phyloP scores from a whole-genome alignment of 2,797 vertebrate genomes.

The Halcyon chelicuti region DNA sequence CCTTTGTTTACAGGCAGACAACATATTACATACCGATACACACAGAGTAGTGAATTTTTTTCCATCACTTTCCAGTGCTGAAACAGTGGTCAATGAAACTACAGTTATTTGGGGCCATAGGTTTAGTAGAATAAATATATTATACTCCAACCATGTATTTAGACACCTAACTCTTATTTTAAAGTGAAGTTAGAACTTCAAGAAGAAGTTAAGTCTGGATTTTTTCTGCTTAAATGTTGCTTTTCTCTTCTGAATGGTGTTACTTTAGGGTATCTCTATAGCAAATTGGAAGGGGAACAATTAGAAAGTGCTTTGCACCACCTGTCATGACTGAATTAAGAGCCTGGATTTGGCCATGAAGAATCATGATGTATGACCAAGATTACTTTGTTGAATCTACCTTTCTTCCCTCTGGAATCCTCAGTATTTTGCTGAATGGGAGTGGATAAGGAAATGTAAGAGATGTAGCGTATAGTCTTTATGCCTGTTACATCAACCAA shows the following conservation, averaged over 20 bases:
- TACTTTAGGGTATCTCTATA: background rate
- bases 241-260: background rate
- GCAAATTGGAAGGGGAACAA: background rate
- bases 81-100: background rate
- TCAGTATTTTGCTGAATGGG: background rate
- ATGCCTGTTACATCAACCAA: background rate
- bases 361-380: background rate
- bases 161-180: background rate
- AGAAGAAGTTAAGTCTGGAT: background rate
- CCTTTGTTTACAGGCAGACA: background rate
- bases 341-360: background rate
- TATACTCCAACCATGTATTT: background rate
- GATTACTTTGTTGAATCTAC: background rate
- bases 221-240: background rate
- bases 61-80: background rate
- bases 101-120: background rate
- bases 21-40: background rate
- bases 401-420: background rate
- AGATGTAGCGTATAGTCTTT: background rate
- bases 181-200: background rate
- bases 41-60: background rate
- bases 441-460: background rate
- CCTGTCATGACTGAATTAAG: background rate
- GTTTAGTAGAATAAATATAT: background rate
- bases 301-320: background rate